phyloP scores from a whole-genome alignment of 2,797 vertebrate genomes.

The Eutrigla gurnardus region DNA sequence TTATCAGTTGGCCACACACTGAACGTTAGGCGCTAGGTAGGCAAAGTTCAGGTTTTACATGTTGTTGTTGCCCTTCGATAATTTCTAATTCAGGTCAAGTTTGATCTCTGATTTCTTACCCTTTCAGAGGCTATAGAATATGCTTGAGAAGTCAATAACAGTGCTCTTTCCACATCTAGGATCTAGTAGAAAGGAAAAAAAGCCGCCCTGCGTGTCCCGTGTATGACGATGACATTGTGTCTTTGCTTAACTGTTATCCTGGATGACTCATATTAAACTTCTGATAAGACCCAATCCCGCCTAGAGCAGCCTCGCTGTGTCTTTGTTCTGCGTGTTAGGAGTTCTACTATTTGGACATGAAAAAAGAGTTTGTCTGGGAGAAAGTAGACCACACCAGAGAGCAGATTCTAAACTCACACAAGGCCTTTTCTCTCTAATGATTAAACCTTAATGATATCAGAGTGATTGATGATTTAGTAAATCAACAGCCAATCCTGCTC shows the following conservation, averaged over 20 bases:
- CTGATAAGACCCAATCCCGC: not conserved
- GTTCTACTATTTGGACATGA: conserved; percentile 8
- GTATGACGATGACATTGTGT: not conserved
- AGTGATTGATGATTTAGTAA: not conserved
- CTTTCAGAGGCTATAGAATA: not conserved
- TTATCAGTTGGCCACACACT: not conserved
- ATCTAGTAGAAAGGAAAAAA: not conserved
- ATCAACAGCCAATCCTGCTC: not conserved
- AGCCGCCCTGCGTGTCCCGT: not conserved
- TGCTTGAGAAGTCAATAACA: not conserved
- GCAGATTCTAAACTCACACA: conserved; percentile 8
- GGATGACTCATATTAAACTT: not conserved
- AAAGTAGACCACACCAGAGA: conserved; percentile 23
- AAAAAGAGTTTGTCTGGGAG: conserved; percentile 44
- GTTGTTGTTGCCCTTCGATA: not conserved
- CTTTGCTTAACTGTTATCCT: not conserved
- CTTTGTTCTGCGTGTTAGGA: conserved; percentile 19
- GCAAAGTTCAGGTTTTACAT: not conserved
- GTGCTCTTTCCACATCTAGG: not conserved
- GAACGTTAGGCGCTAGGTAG: not conserved
- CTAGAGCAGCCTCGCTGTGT: not conserved
- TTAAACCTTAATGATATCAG: conserved; percentile 41
- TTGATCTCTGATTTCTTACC: not conserved
- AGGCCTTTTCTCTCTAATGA: conserved; percentile 54
- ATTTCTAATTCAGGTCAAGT: not conserved